Percentiles rank a stretch among this genome's conserved stretches.
phyloP scores from a whole-genome alignment of 2,888 invertebrate species.

The Neria commutata region DNA sequence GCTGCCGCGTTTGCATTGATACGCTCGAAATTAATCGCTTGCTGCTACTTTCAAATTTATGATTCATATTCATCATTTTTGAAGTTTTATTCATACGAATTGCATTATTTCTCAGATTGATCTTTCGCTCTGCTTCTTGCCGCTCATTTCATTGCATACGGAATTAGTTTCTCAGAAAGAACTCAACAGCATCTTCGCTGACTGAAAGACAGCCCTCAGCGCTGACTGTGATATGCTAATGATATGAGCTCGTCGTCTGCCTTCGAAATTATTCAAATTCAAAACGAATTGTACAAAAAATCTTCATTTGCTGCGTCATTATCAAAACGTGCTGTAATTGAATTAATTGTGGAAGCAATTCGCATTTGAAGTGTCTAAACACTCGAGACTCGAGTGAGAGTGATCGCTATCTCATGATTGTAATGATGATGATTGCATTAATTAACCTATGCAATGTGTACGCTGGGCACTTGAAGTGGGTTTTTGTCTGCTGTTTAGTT shows the following conservation, averaged over 20 bases:
- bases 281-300: not conserved
- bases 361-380: not conserved
- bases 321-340: not conserved
- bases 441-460: not conserved
- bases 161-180: not conserved
- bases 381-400: too few species aligned
- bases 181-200: not conserved
- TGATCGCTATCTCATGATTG: not conserved
- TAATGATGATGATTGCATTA: not conserved
- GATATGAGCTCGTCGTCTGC: not conserved
- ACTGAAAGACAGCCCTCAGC: too few species aligned
- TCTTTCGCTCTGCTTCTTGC: too few species aligned
- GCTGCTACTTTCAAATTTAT: too few species aligned
- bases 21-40: too few species aligned
- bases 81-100: slow-evolving; percentile 39
- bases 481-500: too few species aligned
- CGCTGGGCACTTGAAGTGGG: too few species aligned
- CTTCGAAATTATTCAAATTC: too few species aligned
- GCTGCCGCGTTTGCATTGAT: too few species aligned
- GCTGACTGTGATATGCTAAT: too few species aligned
- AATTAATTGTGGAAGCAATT: not conserved
- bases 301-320: not conserved
- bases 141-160: not conserved
- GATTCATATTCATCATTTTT: slow-evolving; percentile 49
- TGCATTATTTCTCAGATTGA: too few species aligned